Conservation (phyloP, 2,888 invertebrate species). For the Heliothis peltigera region DNA sequence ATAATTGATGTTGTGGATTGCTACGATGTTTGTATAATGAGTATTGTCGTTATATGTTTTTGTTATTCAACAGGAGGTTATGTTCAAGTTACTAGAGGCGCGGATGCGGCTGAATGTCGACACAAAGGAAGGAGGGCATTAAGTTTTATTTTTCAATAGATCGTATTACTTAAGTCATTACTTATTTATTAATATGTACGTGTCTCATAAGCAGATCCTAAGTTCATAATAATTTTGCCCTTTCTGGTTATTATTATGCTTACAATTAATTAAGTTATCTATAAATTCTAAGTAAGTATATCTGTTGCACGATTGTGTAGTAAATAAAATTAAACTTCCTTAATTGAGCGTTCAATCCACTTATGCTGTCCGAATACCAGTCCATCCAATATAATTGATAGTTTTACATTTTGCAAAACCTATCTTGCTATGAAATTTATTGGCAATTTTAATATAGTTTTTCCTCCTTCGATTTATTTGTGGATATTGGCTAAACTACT, state of each 20-base stretch:
- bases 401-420: background rate
- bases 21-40: conserved; percentile 23
- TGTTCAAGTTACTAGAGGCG: conserved; percentile 22
- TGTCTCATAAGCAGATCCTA: background rate
- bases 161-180: conserved; percentile 18
- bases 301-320: too few relatives aligned
- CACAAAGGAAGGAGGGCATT: conserved; percentile 39
- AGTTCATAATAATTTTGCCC: too few relatives aligned
- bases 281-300: too few relatives aligned
- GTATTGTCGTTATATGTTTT: conserved; percentile 28
- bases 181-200: background rate
- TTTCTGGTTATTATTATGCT: too few relatives aligned
- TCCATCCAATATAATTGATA: too few relatives aligned
- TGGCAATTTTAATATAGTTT: too few relatives aligned
- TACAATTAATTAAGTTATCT: too few relatives aligned
- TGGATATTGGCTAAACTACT: too few relatives aligned
- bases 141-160: conserved; percentile 21
- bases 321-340: background rate
- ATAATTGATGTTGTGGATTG: conserved; percentile 17
- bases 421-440: too few relatives aligned
- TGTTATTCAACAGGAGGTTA: conserved; percentile 39
- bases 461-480: too few relatives aligned
- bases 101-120: conserved; percentile 32
- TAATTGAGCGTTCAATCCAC: background rate
- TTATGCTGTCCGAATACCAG: background rate